Base-by-base conservation (phyloP, 2,888 invertebrate species). In the Dynastes tityus region DNA sequence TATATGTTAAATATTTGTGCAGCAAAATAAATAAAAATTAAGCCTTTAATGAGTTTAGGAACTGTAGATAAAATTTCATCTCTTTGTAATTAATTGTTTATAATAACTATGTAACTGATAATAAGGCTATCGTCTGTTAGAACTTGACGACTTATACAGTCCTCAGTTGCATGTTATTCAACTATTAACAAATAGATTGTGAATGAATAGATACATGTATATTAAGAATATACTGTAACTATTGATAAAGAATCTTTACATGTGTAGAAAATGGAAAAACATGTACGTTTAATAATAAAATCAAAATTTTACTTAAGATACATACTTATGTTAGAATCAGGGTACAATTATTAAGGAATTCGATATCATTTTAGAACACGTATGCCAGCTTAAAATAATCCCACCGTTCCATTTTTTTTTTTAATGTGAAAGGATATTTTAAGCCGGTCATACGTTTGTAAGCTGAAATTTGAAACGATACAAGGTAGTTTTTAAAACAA, bases 141-240 rank as follows among this genome's bases (percentile, higher is more conserved):
- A 40, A n/a, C 40, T 16, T 51, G 51, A 51, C 49, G 49, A n/a
- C 49, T 8, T 51, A 49, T 49, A 51, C 29, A 68, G 27, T 68
- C 37, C 22, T 32, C 68, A 51, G 29, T 68, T 68, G 68, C 51
- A 68, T 51, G 68, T 68, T 51, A 51, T 49, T 51, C 49, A 61
- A 58, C 6, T 27, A 22, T 73, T 45, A 71, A 37, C 13, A 73
- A 58, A 37, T 73, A 73, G 73, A 73, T 73, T 73, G 40, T 61
- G 61, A 61, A 73, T 73, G 58, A 73, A 73, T 73, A 73, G 58
- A 73, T 73, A 61, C 73, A 73, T 73, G 73, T 73, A 73, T 73
- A 73, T 73, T 61, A 61, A 32, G 16, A 51, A 68, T 68, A 68
- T 68, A 51, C 53, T 68, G 68, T 68, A 68, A 68, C 68, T 68